Percentiles rank a stretch among this genome's conserved stretches.
Conservation (phyloP, 2,797 vertebrate genomes). For the Salarias fasciatus region DNA sequence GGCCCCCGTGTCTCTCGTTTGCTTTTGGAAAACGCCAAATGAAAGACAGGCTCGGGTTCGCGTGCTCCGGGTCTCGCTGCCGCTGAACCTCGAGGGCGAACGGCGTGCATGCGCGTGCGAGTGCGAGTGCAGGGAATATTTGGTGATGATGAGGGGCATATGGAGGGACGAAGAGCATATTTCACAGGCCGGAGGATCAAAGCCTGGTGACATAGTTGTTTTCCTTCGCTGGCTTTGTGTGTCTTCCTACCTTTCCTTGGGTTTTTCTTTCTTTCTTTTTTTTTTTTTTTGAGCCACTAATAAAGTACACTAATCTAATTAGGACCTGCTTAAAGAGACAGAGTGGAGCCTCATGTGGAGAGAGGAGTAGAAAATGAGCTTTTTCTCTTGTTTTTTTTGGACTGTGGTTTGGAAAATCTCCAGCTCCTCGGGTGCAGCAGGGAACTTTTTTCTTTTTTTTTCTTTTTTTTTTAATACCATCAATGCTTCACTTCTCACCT, state of each 20-base stretch:
- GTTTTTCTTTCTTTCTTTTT: too few relatives aligned
- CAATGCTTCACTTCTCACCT: slow-evolving; percentile 25
- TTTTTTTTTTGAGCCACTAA: slow-evolving; percentile 48
- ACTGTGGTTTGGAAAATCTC: slow-evolving; percentile 41
- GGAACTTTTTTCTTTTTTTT: too few relatives aligned
- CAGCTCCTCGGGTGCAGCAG: slow-evolving; percentile 16
- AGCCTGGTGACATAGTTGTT: slow-evolving; percentile 53
- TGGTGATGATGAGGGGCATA: slow-evolving; percentile 62
- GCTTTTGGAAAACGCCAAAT: slow-evolving; percentile 68
- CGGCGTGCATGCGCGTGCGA: slow-evolving; percentile 26
- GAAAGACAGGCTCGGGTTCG: slow-evolving; percentile 74
- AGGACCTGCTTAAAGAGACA: slow-evolving; percentile 63
- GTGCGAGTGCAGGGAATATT: slow-evolving; percentile 39
- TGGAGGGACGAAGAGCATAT: slow-evolving; percentile 51
- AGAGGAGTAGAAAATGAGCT: slow-evolving; percentile 15
- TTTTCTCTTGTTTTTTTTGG: neutral
- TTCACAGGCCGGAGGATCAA: slow-evolving; percentile 70
- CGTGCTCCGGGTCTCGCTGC: slow-evolving; percentile 51
- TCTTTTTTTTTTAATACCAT: slow-evolving; percentile 14
- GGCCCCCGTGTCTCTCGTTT: slow-evolving; percentile 53
- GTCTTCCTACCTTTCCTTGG: slow-evolving; percentile 23
- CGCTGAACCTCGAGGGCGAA: slow-evolving; percentile 57
- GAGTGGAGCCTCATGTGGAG: slow-evolving; percentile 66
- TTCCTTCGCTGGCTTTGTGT: slow-evolving; percentile 19
- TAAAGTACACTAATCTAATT: slow-evolving; percentile 79